These are phyloP conservation scores for Hyperopisus bebe DNA, from an alignment of 2,113 vertebrate genomes.

Conservation along the genomic window DNA sequence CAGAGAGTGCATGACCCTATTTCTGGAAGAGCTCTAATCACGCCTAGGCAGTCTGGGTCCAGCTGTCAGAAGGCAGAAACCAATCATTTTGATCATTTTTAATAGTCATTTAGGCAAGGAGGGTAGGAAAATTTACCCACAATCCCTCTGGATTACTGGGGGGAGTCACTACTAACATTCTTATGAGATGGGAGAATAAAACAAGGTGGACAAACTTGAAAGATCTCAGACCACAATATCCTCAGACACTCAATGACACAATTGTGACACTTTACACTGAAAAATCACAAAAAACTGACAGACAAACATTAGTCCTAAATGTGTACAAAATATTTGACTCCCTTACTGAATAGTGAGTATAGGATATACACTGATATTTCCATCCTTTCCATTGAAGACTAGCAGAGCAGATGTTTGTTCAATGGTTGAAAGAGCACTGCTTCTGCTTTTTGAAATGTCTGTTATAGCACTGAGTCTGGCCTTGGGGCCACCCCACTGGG, in stretches of 20 bases:
- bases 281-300: not conserved
- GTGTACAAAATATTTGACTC: not conserved
- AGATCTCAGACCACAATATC: not conserved
- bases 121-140: conserved; percentile 3
- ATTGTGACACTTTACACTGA: not conserved
- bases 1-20: conserved; percentile 15
- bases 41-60: conserved; percentile 16
- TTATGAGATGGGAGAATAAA: not conserved
- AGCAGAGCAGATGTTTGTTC: not conserved
- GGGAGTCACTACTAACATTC: not conserved
- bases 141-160: not conserved
- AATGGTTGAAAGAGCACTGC: conserved; percentile 1
- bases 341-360: not conserved
- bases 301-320: conserved; percentile 7
- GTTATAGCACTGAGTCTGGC: not conserved
- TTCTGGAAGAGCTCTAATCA: conserved; percentile 34
- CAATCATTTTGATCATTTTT: conserved; percentile 19
- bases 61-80: conserved; percentile 4
- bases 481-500: not conserved
- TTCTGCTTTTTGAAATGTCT: not conserved
- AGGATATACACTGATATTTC: not conserved
- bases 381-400: not conserved
- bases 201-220: not conserved
- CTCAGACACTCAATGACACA: not conserved
- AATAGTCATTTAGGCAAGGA: not conserved